phyloP scores from a whole-genome alignment of 1,140 invertebrate genomes.

The Hormaphis cornu region DNA sequence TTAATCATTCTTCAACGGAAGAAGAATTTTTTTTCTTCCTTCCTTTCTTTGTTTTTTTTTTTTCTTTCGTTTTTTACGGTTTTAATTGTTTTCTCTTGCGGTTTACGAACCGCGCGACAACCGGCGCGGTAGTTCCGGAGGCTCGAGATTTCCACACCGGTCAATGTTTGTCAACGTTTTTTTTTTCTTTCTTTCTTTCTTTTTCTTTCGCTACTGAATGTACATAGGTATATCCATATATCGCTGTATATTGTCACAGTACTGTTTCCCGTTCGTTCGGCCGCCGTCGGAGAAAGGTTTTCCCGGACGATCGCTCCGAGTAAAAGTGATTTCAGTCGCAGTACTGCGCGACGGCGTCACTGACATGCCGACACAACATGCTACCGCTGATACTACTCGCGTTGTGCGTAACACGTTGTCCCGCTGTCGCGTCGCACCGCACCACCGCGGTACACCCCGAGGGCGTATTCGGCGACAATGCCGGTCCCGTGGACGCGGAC shows the following conservation, averaged over 20 bases:
- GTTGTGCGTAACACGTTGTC: conserved; percentile 23
- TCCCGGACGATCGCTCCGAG: not conserved
- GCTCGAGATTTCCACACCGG: not conserved
- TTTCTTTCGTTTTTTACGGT: not conserved
- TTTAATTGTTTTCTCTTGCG: conserved; percentile 24
- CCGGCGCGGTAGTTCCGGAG: conserved; percentile 11
- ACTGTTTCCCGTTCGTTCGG: not conserved
- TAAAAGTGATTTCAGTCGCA: conserved; percentile 32
- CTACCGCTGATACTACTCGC: conserved; percentile 6
- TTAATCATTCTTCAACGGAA: not conserved
- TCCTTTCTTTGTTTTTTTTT: not conserved
- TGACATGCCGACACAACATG: conserved; percentile 31
- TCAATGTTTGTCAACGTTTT: not conserved
- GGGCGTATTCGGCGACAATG: not conserved
- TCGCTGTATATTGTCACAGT: no score
- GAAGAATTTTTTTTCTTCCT: not conserved
- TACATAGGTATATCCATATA: no score
- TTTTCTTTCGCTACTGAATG: no score
- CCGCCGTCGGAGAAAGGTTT: conserved; percentile 21
- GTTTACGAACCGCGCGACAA: not conserved
- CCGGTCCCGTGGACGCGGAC: conserved; percentile 1
- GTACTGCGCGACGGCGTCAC: conserved; percentile 13
- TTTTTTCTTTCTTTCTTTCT: not conserved
- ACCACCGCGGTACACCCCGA: not conserved
- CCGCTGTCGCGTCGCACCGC: not conserved